A percentile compares a stretch with the other conserved stretches of the same genome.
Evolutionary conservation across 2,888 invertebrate species (phyloP).

Genomic region (Micoletzkya japonica): DNA sequence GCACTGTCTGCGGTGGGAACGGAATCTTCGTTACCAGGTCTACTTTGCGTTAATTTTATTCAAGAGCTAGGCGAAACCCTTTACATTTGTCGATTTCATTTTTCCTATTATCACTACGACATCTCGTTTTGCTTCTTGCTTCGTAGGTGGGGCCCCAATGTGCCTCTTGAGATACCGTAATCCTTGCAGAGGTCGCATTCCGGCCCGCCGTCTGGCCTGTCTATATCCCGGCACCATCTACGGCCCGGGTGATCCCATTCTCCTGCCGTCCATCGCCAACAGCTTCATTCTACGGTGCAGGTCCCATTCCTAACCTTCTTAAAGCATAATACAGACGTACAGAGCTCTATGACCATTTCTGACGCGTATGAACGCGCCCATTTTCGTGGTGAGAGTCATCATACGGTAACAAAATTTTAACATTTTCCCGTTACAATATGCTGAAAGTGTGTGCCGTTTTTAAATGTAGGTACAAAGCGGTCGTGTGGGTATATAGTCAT

Average conservation of each 20-base stretch:
- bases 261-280: conserved; percentile 17
- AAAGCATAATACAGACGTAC: no score
- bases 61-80: neutral
- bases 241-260: conserved; percentile 22
- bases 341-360: no score
- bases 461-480: no score
- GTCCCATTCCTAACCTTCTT: neutral
- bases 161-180: neutral
- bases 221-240: conserved; percentile 25
- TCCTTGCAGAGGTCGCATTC: neutral
- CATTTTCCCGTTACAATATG: no score
- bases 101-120: neutral
- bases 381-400: no score
- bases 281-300: conserved; percentile 22
- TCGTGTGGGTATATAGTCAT: no score
- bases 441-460: no score
- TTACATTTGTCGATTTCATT: neutral
- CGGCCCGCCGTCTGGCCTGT: neutral
- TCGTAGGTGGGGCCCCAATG: neutral
- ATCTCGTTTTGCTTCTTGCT: neutral
- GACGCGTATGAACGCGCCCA: neutral
- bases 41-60: neutral
- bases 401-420: neutral
- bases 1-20: conserved; percentile 13
- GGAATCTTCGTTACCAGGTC: conserved; percentile 9